phyloP scores from a whole-genome alignment of 1,140 invertebrate species.

The Asobara japonica region DNA sequence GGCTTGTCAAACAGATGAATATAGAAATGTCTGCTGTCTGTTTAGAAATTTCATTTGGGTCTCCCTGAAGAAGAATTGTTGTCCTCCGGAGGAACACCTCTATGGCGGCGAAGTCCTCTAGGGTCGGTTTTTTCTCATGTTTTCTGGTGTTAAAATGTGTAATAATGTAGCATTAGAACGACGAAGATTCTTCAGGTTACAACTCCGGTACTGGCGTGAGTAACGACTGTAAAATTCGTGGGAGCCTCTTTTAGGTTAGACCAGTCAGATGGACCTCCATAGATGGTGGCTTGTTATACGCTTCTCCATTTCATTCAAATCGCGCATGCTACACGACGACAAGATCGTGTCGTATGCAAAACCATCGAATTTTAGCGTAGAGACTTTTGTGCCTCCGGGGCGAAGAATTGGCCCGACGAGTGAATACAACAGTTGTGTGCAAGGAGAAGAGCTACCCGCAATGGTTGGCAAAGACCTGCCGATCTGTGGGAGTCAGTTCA shows the following conservation, averaged over 20 bases:
- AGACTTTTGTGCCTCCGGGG: conserved; percentile 28
- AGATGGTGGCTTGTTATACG: conserved; percentile 57
- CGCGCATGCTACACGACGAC: conserved; percentile 35
- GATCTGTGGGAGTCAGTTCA: conserved; percentile 65
- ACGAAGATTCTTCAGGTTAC: conserved; percentile 30
- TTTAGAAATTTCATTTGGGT: too few relatives aligned
- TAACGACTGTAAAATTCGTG: not conserved
- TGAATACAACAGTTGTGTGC: not conserved
- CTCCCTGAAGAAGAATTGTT: too few relatives aligned
- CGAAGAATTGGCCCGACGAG: not conserved
- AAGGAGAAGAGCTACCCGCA: conserved; percentile 4
- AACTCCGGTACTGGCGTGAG: not conserved
- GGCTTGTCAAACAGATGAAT: not conserved
- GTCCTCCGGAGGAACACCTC: too few relatives aligned
- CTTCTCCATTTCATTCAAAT: conserved; percentile 59
- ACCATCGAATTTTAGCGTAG: conserved; percentile 62
- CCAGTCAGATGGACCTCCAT: conserved; percentile 39
- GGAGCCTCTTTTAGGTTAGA: conserved; percentile 6
- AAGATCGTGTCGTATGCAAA: conserved; percentile 68
- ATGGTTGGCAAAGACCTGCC: conserved; percentile 60
- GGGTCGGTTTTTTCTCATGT: not conserved
- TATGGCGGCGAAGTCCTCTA: not conserved
- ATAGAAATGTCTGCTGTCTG: too few relatives aligned
- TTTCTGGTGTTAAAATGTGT: too few relatives aligned
- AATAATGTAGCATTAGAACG: too few relatives aligned